A percentile compares a stretch with the other conserved stretches of the same genome.
Conservation (phyloP, 1,140 invertebrate genomes). For the Goniozus legneri region DNA sequence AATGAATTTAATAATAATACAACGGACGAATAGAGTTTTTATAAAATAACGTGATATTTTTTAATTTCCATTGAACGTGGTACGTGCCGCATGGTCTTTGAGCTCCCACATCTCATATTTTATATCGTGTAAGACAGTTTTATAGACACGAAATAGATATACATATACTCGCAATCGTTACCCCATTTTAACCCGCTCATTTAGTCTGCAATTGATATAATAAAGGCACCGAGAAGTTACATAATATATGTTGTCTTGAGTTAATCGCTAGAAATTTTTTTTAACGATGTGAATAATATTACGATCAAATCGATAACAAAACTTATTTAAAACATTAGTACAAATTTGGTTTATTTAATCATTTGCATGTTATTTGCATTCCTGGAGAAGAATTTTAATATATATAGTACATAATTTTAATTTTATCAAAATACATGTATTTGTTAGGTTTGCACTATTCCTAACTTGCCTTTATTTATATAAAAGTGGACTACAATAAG, state of each 20-base stretch:
- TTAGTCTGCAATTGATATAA: conserved; percentile 22
- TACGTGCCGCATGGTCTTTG: too few species aligned
- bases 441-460: neutral
- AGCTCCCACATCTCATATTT: too few species aligned
- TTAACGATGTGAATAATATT: too few species aligned
- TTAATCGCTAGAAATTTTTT: too few species aligned
- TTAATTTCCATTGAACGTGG: too few species aligned
- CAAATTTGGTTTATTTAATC: conserved; percentile 4
- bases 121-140: conserved; percentile 13
- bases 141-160: conserved; percentile 21
- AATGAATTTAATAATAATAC: too few species aligned
- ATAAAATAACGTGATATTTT: too few species aligned
- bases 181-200: conserved; percentile 28
- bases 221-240: conserved; percentile 13
- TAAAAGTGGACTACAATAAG: conserved; percentile 26
- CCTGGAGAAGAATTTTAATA: conserved; percentile 1
- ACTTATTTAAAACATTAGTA: conserved; percentile 17
- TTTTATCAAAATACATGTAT: neutral
- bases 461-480: conserved; percentile 27
- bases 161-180: conserved; percentile 27
- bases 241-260: conserved; percentile 8
- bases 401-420: conserved; percentile 6
- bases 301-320: too few species aligned
- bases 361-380: conserved; percentile 3
- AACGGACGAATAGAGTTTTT: too few species aligned